Percentiles rank a stretch among this genome's conserved stretches.
These are phyloP conservation scores for Myripristis jacobus DNA, from an alignment of 2,797 vertebrate species.

Conservation along the genomic window DNA sequence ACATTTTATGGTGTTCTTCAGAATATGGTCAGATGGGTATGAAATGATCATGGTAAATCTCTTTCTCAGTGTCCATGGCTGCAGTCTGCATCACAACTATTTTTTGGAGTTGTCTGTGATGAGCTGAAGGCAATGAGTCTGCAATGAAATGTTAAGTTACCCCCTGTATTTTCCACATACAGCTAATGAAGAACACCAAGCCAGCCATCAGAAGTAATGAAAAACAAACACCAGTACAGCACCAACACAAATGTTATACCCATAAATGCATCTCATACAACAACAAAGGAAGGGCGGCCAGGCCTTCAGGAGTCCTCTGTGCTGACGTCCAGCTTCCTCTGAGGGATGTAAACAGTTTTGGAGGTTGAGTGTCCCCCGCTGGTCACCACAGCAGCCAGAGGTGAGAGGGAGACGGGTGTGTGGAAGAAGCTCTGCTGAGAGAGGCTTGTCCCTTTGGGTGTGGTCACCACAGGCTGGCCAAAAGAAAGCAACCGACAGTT, in stretches of 20 bases:
- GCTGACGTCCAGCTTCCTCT: slow-evolving; percentile 91
- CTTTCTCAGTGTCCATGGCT: not conserved
- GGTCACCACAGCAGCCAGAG: slow-evolving; percentile 75
- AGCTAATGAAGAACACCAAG: not conserved
- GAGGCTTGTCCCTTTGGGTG: slow-evolving; percentile 84
- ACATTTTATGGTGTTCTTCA: slow-evolving; percentile 35
- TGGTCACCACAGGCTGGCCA: slow-evolving; percentile 85
- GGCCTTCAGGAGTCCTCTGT: slow-evolving; percentile 79
- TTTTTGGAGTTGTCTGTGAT: slow-evolving; percentile 35
- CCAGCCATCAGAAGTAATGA: slow-evolving; percentile 8
- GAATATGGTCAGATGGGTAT: slow-evolving; percentile 1
- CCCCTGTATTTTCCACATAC: slow-evolving; percentile 1
- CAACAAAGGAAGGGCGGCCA: not conserved
- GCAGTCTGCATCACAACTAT: slow-evolving; percentile 39
- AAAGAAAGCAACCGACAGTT: slow-evolving; percentile 7
- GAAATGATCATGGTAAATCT: not conserved
- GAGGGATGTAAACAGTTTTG: slow-evolving; percentile 85
- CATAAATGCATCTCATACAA: not conserved
- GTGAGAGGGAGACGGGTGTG: slow-evolving; percentile 83
- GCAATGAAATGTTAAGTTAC: slow-evolving; percentile 33
- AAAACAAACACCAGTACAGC: not conserved
- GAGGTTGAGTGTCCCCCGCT: slow-evolving; percentile 58
- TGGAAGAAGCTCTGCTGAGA: slow-evolving; percentile 89
- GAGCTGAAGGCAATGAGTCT: slow-evolving; percentile 13
- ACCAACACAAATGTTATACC: slow-evolving; percentile 7